phyloP scores from a whole-genome alignment of 2,888 invertebrate genomes.

The Mylabris sibirica region DNA sequence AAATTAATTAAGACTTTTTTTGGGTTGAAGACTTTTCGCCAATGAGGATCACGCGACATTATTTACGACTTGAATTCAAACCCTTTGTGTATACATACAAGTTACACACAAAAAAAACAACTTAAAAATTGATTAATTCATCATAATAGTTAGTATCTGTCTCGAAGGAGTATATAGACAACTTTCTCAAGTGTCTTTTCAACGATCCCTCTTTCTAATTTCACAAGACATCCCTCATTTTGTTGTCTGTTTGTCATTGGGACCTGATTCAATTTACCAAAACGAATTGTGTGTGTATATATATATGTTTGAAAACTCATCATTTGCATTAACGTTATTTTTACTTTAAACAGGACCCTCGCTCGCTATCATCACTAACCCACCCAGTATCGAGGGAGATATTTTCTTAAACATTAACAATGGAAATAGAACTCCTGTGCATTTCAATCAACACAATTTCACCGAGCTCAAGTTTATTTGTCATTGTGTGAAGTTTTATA shows the following conservation, averaged over 20 bases:
- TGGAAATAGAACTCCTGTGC: slow-evolving; percentile 39
- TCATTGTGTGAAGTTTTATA: slow-evolving; percentile 49
- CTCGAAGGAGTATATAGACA: background rate
- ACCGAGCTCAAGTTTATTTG: slow-evolving; percentile 46
- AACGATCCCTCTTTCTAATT: slow-evolving; percentile 5
- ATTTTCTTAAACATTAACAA: slow-evolving; percentile 27
- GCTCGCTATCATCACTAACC: slow-evolving; percentile 19
- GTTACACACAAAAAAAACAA: too few species aligned
- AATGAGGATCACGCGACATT: slow-evolving; percentile 41
- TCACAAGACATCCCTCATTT: slow-evolving; percentile 10
- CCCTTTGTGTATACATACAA: background rate
- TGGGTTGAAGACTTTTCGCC: slow-evolving; percentile 27
- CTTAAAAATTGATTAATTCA: slow-evolving; percentile 1
- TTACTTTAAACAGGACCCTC: slow-evolving; percentile 20
- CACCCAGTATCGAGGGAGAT: slow-evolving; percentile 23
- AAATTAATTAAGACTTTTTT: slow-evolving; percentile 48
- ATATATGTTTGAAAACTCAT: slow-evolving; percentile 7
- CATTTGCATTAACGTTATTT: slow-evolving; percentile 28
- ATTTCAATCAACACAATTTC: slow-evolving; percentile 60
- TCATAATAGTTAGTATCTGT: background rate
- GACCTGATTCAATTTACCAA: slow-evolving; percentile 36
- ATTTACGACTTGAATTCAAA: slow-evolving; percentile 32
- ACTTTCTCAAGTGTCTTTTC: slow-evolving; percentile 8
- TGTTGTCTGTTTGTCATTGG: slow-evolving; percentile 33
- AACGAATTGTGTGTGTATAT: slow-evolving; percentile 31